Conservation (phyloP, 2,797 vertebrate species). For the Rousettus madagascariensis region DNA sequence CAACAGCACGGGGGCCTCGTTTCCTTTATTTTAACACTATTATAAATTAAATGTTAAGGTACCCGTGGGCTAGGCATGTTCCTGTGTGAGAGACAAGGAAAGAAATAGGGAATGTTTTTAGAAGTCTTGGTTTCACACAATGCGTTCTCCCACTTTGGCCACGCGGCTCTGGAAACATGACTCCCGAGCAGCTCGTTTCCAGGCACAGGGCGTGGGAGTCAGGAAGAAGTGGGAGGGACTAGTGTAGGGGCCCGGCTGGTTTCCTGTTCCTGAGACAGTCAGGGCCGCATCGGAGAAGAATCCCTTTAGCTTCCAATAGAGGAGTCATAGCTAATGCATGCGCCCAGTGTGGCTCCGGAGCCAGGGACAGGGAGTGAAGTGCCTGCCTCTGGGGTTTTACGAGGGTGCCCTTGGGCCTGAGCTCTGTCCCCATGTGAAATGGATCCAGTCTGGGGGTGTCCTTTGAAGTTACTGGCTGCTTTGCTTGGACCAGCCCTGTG, state of each 20-base stretch:
- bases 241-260: not conserved
- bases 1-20: not conserved
- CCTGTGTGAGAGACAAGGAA: not conserved
- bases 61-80: not conserved
- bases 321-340: not conserved
- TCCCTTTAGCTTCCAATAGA: not conserved
- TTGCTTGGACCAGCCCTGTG: not conserved
- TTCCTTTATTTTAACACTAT: not conserved
- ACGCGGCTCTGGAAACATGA: not conserved
- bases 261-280: not conserved
- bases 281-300: not conserved
- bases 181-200: not conserved
- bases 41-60: not conserved
- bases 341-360: not conserved
- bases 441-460: not conserved
- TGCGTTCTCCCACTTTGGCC: not conserved
- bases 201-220: not conserved
- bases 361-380: not conserved
- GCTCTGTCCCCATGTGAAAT: not conserved
- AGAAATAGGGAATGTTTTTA: not conserved
- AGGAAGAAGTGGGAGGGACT: not conserved
- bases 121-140: not conserved
- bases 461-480: slow-evolving; percentile 58
- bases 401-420: not conserved
- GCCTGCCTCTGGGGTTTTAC: not conserved